Conservation (phyloP, 2,888 invertebrate species). For the Podabrus alpinus region DNA sequence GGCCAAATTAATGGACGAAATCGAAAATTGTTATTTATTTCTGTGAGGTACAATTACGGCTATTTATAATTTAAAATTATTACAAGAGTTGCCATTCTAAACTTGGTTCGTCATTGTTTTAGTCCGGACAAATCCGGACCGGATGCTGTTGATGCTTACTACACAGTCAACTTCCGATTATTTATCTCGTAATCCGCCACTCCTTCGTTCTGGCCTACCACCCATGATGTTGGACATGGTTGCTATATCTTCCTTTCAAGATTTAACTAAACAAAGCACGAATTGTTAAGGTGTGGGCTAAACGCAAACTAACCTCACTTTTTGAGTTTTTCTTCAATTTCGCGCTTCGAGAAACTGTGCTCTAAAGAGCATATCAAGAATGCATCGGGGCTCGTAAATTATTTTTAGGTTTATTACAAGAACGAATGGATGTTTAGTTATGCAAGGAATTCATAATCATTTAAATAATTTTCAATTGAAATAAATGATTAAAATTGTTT, state of each 20-base stretch:
- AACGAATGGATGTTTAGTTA: background rate
- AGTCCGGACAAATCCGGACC: constrained; percentile 24
- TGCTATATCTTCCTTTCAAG: background rate
- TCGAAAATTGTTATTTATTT: background rate
- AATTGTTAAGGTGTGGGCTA: background rate
- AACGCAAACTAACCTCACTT: background rate
- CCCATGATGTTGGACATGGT: background rate
- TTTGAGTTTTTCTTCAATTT: background rate
- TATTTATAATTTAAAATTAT: background rate
- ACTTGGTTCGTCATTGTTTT: constrained; percentile 2
- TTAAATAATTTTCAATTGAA: background rate
- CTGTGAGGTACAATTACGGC: background rate
- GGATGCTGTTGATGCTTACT: constrained; percentile 38
- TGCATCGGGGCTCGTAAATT: background rate
- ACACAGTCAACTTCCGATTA: constrained; percentile 46
- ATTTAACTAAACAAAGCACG: background rate
- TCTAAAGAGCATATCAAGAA: background rate
- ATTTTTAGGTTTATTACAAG: background rate
- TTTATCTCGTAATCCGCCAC: constrained; percentile 41
- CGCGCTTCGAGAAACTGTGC: background rate
- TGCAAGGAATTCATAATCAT: background rate
- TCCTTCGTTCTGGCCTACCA: constrained; percentile 18
- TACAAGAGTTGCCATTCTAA: background rate
- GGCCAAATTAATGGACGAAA: background rate
- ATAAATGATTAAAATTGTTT: background rate